Evolutionary conservation across 2,888 invertebrate species (phyloP).

Genomic region (Timandra comae): DNA sequence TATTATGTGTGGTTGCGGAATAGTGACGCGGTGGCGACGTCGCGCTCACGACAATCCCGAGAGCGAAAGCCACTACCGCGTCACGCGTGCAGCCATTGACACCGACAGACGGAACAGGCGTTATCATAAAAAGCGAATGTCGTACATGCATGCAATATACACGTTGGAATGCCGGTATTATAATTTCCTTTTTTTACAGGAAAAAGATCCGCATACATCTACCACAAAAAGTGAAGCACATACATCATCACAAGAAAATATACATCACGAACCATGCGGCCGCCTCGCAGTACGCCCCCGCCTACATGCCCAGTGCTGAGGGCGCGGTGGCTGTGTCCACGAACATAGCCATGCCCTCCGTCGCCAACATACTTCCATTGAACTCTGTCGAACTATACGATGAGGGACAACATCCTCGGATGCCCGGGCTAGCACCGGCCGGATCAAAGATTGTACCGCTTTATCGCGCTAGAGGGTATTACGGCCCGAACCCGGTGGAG

Average conservation of each 20-base stretch:
- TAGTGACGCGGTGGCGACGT: slow-evolving; percentile 29
- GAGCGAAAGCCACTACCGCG: slow-evolving; percentile 63
- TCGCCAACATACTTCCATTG: slow-evolving; percentile 46
- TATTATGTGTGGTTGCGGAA: slow-evolving; percentile 40
- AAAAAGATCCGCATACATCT: slow-evolving; percentile 76
- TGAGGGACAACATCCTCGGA: slow-evolving; percentile 31
- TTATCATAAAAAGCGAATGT: slow-evolving; percentile 32
- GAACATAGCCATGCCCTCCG: slow-evolving; percentile 50
- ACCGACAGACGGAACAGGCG: slow-evolving; percentile 50
- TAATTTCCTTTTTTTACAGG: slow-evolving; percentile 62
- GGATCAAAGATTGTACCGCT: slow-evolving; percentile 62
- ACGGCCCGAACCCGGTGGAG: slow-evolving; percentile 56
- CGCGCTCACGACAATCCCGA: slow-evolving; percentile 26
- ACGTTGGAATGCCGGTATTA: slow-evolving; percentile 38
- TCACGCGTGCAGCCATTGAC: slow-evolving; percentile 62
- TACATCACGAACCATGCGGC: slow-evolving; percentile 72
- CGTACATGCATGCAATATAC: slow-evolving; percentile 50
- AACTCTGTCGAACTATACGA: slow-evolving; percentile 56
- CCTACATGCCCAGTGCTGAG: slow-evolving; percentile 61
- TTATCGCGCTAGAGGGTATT: slow-evolving; percentile 66
- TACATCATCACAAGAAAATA: slow-evolving; percentile 74
- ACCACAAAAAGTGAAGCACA: slow-evolving; percentile 75
- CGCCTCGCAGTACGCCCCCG: slow-evolving; percentile 65
- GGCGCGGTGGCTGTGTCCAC: slow-evolving; percentile 57
- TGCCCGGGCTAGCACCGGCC: slow-evolving; percentile 36